phyloP scores from a whole-genome alignment of 2,888 invertebrate species.

The Sceliomorpha sp. region DNA sequence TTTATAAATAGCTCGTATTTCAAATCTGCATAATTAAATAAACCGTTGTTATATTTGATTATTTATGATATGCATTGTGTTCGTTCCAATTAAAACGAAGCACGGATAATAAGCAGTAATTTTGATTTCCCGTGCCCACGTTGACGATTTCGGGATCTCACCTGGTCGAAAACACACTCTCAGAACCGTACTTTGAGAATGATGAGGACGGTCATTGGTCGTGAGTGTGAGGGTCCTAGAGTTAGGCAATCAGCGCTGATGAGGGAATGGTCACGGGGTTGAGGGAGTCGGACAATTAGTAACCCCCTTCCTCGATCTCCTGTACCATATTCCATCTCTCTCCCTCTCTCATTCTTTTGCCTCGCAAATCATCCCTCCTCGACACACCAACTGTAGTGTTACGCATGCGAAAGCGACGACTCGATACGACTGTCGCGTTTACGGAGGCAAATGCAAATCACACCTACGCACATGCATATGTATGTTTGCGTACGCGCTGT shows the following conservation, averaged over 20 bases:
- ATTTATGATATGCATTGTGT: too few relatives aligned
- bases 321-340: slow-evolving; percentile 26
- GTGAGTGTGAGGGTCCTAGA: slow-evolving; percentile 75
- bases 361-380: slow-evolving; percentile 53
- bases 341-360: slow-evolving; percentile 9
- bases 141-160: too few relatives aligned
- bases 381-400: slow-evolving; percentile 63
- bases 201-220: slow-evolving; percentile 60
- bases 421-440: slow-evolving; percentile 56
- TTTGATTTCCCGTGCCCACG: too few relatives aligned
- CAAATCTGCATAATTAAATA: too few relatives aligned
- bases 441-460: slow-evolving; percentile 52
- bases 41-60: too few relatives aligned
- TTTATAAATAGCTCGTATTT: too few relatives aligned
- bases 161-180: slow-evolving; percentile 16
- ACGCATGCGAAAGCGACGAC: slow-evolving; percentile 70
- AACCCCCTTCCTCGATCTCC: slow-evolving; percentile 52
- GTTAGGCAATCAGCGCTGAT: slow-evolving; percentile 80
- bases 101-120: too few relatives aligned
- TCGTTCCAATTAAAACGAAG: too few relatives aligned
- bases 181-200: slow-evolving; percentile 45
- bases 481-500: too few relatives aligned
- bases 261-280: slow-evolving; percentile 70
- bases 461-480: slow-evolving; percentile 10
- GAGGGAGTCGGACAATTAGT: slow-evolving; percentile 78